A percentile compares a stretch with the other conserved stretches of the same genome.
These are phyloP conservation scores for Endotricha flammealis DNA, from an alignment of 2,888 invertebrate genomes.

Conservation along the genomic window DNA sequence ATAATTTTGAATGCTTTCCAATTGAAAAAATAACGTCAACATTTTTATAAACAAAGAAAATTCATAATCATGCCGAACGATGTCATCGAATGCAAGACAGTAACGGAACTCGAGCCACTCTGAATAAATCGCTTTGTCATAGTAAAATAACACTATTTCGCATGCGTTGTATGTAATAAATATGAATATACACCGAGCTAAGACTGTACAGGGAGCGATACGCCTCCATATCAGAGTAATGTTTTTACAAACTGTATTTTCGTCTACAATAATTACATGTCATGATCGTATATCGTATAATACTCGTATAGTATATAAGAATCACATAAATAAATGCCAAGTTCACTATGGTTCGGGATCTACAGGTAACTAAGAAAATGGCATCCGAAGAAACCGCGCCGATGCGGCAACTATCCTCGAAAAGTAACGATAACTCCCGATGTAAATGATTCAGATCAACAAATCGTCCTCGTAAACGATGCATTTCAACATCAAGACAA, in stretches of 20 bases:
- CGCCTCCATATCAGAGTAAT: constrained; percentile 53
- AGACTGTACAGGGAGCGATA: constrained; percentile 54
- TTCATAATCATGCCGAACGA: constrained; percentile 42
- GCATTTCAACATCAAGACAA: constrained; percentile 32
- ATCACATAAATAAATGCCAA: constrained; percentile 77
- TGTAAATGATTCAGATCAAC: constrained; percentile 42
- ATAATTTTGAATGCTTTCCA: constrained; percentile 52
- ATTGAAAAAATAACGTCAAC: constrained; percentile 30
- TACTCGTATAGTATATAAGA: constrained; percentile 65
- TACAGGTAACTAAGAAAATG: constrained; percentile 75
- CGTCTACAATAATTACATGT: constrained; percentile 62
- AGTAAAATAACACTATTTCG: constrained; percentile 51
- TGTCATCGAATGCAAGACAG: constrained; percentile 57
- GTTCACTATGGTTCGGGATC: constrained; percentile 70
- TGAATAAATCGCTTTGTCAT: constrained; percentile 59
- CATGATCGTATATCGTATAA: constrained; percentile 67
- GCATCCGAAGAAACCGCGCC: constrained; percentile 62
- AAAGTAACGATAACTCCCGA: constrained; percentile 27
- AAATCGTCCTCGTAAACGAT: constrained; percentile 29
- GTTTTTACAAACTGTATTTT: constrained; percentile 56
- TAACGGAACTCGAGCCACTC: constrained; percentile 77
- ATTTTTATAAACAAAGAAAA: constrained; percentile 23
- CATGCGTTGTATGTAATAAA: constrained; percentile 54
- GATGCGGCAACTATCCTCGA: constrained; percentile 32
- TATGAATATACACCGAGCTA: constrained; percentile 61